Evolutionary conservation across 2,888 invertebrate species (phyloP).

Genomic region (Anodontia alba): DNA sequence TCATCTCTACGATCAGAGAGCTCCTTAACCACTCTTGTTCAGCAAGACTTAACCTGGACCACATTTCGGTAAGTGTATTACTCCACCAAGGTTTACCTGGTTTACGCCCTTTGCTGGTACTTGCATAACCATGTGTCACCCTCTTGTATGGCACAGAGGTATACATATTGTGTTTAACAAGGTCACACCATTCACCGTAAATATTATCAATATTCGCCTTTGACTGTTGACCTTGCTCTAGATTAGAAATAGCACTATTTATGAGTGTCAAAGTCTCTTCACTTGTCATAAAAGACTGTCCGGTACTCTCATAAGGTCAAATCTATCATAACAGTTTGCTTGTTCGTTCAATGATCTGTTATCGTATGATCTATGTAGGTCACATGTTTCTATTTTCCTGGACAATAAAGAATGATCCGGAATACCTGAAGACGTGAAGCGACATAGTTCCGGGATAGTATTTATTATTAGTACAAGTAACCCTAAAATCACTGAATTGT

Average conservation of each 20-base stretch:
- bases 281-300: not conserved
- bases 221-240: conserved; percentile 23
- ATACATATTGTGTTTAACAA: conserved; percentile 24
- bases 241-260: not conserved
- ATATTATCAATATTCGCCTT: conserved; percentile 28
- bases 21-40: conserved; percentile 17
- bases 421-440: not conserved
- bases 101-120: conserved; percentile 3
- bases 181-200: conserved; percentile 26
- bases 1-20: not conserved
- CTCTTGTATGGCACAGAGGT: conserved; percentile 4
- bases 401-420: not conserved
- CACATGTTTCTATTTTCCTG: not conserved
- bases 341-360: not conserved
- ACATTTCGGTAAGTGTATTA: conserved; percentile 21
- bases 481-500: not conserved
- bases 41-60: conserved; percentile 10
- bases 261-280: not conserved
- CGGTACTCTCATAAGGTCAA: not conserved
- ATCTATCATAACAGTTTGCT: not conserved
- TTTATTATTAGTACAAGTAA: not conserved
- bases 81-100: conserved; percentile 39
- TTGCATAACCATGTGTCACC: not conserved
- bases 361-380: not conserved
- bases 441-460: not conserved